These are phyloP conservation scores for Lethenteron camtschaticum DNA, from an alignment of 2,113 vertebrate genomes.

Conservation along the genomic window DNA sequence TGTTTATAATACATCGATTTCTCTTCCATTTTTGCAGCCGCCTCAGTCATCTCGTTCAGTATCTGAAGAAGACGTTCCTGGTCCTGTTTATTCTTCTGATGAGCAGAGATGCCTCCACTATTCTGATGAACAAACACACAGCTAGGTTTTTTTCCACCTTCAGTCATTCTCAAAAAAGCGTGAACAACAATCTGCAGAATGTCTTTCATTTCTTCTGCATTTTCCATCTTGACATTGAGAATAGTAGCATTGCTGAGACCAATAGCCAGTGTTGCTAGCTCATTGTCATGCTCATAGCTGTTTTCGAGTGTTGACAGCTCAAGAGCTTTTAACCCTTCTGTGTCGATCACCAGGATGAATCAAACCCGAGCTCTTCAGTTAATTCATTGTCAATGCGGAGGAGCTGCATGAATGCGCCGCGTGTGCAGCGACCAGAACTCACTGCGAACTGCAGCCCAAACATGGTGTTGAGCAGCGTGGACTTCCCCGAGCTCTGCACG, in stretches of 20 bases:
- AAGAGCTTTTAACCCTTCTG: neutral
- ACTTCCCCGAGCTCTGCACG: conserved; percentile 39
- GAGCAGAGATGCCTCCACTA: neutral
- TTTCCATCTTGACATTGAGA: neutral
- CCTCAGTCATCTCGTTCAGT: neutral
- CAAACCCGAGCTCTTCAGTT: neutral
- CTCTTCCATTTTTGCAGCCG: neutral
- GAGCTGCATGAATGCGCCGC: neutral
- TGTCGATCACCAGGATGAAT: conserved; percentile 1
- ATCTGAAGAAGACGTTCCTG: neutral
- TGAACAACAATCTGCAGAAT: conserved; percentile 3
- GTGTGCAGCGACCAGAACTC: neutral
- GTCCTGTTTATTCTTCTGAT: neutral
- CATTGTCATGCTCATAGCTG: conserved; percentile 3
- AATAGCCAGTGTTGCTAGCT: neutral
- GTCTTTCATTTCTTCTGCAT: neutral
- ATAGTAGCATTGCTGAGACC: neutral
- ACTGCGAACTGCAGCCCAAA: conserved; percentile 24
- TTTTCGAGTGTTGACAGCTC: neutral
- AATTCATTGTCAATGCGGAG: neutral
- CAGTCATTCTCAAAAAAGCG: neutral
- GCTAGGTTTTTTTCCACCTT: neutral
- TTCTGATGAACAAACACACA: conserved; percentile 4
- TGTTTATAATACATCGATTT: no score
- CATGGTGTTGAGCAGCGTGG: conserved; percentile 36